Evolutionary conservation across 2,888 invertebrate genomes (phyloP), one percentile per base, ranked within the genome.

Genomic region (Chironomus riparius): DNA sequence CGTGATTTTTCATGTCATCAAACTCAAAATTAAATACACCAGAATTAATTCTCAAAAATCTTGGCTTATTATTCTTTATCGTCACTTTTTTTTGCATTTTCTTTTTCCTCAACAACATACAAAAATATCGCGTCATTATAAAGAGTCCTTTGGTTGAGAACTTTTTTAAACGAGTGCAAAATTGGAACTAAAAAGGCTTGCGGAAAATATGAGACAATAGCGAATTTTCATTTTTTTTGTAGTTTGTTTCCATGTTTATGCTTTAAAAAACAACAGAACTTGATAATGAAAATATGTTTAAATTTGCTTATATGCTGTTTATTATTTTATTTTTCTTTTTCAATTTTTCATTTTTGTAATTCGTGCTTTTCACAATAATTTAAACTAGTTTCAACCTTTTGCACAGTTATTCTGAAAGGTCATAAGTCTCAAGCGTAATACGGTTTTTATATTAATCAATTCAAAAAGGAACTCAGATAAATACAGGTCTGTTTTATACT

Each of bases 101-200:
- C 22, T 74, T 74, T 28, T 73, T 73, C 22, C 68, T 4, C 48
- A 68, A 21, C 0, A 68, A 22, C 21, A 47, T 65, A 21, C 62
- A 74, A 68, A 74, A 74, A 48, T 74, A 50, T 68, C 62, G 62
- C n/a, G 74, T 48, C 74, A 74, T 74, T 15, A 15, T 50, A 38
- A 28, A 3, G 21, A 62, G 10, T 24, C 22, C 24, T 65, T n/a
- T 10, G 24, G 24, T 24, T 21, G 21, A 65, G 10, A 24, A 65
- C 22, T 24, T 21, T 21, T 6, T 13, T 65, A 24, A 21, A 21
- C 21, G 65, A 65, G 2, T 68, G 38, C 68, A 38, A 68, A 68
- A 68, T 15, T 18, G 3, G 47, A 38, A 68, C 68, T 68, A 68
- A 68, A 68, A 68, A 7, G 68, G 65, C 21, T 21, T 13, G 13